Base-by-base conservation (phyloP, 1,140 invertebrate species). In the Holotrichia oblita region DNA sequence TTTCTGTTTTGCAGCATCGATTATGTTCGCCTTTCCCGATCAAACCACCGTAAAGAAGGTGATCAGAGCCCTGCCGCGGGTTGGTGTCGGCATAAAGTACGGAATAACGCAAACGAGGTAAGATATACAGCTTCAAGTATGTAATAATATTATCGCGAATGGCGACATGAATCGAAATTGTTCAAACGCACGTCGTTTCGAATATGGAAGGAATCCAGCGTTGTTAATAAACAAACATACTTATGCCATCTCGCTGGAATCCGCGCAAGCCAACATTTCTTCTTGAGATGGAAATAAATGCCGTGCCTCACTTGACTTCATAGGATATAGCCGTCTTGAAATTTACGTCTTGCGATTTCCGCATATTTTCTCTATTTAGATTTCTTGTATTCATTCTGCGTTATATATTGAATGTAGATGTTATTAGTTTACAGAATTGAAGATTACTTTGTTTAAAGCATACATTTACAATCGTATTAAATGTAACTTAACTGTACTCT, bases 41-140 rank as follows among this genome's bases (percentile, higher is more conserved):
- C 96, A 98, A 87, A 91, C 94, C 55, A 99, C 97, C 42, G 98
- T 99, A 83, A 99, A 99, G 89, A 98, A 98, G 89, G 97, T 99
- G 77, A 98, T 99, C 86, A 98, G 99, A 89, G 96, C 97, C 0
- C 89, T 99, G 81, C 99, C 99, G 0, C 90, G 97, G 76, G 98
- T 99, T 80, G 98, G 98, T n/a, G 97, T 99, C 42, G 98, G 98
- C 81, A 97, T 99, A 88, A 99, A 99, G 89, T 99, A 99, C 87
- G 98, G 98, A 80, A 97, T 99, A 83, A 96, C 97, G 34, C 98
- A 99, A 90, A 98, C 96, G 78, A 94, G 96, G 94, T 96, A 79
- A 78, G 77, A 69, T 12, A 69, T 27, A 4, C 24, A 10, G 7
- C 22, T 22, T 7, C 48, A 17, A 55, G 48, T 55, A 55, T 17